Conservation (phyloP, 2,888 invertebrate species). For the Argyresthia albistria region DNA sequence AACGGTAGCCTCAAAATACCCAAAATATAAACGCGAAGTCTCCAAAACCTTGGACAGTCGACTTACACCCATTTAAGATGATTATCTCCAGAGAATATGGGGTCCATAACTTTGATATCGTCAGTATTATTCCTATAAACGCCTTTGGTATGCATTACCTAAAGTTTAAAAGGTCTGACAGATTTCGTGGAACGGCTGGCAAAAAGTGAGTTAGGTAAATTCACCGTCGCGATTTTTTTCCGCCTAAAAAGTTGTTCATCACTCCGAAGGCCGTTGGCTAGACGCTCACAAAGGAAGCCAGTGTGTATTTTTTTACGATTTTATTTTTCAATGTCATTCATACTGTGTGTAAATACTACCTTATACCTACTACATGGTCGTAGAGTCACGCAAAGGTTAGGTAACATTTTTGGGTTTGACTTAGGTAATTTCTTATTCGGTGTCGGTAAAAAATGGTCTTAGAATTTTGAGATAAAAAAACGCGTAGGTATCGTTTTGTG, state of each 20-base stretch:
- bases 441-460: neutral
- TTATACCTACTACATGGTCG: slow-evolving; percentile 2
- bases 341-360: slow-evolving; percentile 16
- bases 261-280: slow-evolving; percentile 58
- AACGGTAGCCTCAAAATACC: slow-evolving; percentile 5
- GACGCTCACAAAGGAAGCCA: slow-evolving; percentile 65
- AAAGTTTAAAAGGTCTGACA: slow-evolving; percentile 34
- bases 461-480: neutral
- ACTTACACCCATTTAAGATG: slow-evolving; percentile 23
- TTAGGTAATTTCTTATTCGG: slow-evolving; percentile 47
- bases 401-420: slow-evolving; percentile 34
- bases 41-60: no score
- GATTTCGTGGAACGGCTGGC: slow-evolving; percentile 50
- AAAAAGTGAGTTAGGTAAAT: slow-evolving; percentile 59
- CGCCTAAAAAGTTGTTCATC: slow-evolving; percentile 63
- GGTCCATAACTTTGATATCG: slow-evolving; percentile 44
- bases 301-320: slow-evolving; percentile 46
- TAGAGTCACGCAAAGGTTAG: slow-evolving; percentile 62
- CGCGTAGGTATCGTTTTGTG: neutral
- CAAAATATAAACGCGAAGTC: slow-evolving; percentile 19
- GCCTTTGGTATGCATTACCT: slow-evolving; percentile 42
- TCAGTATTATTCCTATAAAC: slow-evolving; percentile 28
- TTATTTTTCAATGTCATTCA: slow-evolving; percentile 65
- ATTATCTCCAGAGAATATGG: slow-evolving; percentile 61
- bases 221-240: slow-evolving; percentile 59